Percentiles rank a stretch among this genome's conserved stretches.
Evolutionary conservation across 2,888 invertebrate genomes (phyloP).

Genomic region (Dynastes tityus): DNA sequence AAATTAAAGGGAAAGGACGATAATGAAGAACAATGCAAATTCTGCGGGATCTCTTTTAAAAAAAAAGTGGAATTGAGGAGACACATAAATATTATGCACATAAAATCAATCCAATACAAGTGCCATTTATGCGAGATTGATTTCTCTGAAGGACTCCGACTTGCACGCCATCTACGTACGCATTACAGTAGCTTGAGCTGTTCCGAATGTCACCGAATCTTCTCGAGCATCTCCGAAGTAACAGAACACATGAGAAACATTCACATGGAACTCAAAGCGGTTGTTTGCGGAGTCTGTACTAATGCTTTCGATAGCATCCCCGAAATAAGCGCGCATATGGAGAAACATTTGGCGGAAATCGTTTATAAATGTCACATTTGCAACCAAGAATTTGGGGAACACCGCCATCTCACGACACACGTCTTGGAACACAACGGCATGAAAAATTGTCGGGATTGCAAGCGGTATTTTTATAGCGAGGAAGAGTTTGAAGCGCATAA

Average conservation of each 20-base stretch:
- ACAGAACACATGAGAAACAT: constrained; percentile 52
- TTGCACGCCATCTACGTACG: constrained; percentile 54
- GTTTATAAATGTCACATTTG: constrained; percentile 58
- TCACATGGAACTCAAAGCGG: constrained; percentile 50
- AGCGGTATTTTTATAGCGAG: constrained; percentile 53
- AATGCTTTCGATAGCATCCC: constrained; percentile 51
- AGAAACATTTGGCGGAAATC: constrained; percentile 53
- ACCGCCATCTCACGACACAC: constrained; percentile 55
- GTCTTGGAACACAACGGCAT: constrained; percentile 56
- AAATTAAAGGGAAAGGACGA: no score
- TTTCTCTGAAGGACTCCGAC: constrained; percentile 55
- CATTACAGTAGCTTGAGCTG: constrained; percentile 56
- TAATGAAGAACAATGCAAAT: constrained; percentile 48
- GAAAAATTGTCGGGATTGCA: constrained; percentile 54
- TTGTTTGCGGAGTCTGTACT: constrained; percentile 55
- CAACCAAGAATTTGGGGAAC: constrained; percentile 54
- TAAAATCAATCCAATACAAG: constrained; percentile 55
- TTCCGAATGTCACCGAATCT: constrained; percentile 53
- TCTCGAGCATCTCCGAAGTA: constrained; percentile 53
- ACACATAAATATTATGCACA: constrained; percentile 56
- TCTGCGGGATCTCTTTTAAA: constrained; percentile 55
- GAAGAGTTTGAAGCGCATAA: constrained; percentile 53
- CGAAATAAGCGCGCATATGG: constrained; percentile 53
- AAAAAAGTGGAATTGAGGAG: constrained; percentile 55
- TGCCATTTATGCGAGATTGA: constrained; percentile 56